Evolutionary conservation across 2,113 vertebrate genomes (phyloP).

Genomic region (Chlamydotis undulata): DNA sequence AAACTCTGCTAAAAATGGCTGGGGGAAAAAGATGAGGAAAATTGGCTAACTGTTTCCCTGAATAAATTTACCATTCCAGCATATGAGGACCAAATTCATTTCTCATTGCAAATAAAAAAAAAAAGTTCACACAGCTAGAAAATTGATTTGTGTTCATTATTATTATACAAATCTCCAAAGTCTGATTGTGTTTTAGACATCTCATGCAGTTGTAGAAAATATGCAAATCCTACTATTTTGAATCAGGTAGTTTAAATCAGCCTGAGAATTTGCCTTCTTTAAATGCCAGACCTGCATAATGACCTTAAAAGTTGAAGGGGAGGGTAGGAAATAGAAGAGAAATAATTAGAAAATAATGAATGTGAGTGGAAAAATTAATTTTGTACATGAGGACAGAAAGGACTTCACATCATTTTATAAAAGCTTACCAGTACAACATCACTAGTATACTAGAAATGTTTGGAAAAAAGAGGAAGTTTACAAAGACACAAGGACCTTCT

Average conservation of each 20-base stretch:
- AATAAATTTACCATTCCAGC: neutral
- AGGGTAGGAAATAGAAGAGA: neutral
- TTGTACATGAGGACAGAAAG: neutral
- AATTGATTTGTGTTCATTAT: neutral
- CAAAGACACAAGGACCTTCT: neutral
- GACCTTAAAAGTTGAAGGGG: neutral
- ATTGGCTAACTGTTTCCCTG: neutral
- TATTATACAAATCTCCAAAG: neutral
- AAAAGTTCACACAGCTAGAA: neutral
- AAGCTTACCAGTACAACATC: neutral
- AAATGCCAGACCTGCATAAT: neutral
- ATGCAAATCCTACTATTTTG: neutral
- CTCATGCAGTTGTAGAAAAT: neutral
- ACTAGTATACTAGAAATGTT: fast-evolving
- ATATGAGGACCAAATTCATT: neutral
- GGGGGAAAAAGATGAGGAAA: neutral
- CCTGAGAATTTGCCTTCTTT: neutral
- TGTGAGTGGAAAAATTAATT: neutral
- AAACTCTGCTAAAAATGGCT: neutral
- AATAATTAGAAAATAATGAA: neutral
- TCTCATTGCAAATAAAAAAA: neutral
- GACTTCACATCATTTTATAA: neutral
- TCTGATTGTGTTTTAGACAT: neutral
- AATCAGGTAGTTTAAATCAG: neutral
- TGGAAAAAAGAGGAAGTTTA: neutral